Base-by-base conservation (phyloP, 2,797 vertebrate species). In the Ispidina picta region DNA sequence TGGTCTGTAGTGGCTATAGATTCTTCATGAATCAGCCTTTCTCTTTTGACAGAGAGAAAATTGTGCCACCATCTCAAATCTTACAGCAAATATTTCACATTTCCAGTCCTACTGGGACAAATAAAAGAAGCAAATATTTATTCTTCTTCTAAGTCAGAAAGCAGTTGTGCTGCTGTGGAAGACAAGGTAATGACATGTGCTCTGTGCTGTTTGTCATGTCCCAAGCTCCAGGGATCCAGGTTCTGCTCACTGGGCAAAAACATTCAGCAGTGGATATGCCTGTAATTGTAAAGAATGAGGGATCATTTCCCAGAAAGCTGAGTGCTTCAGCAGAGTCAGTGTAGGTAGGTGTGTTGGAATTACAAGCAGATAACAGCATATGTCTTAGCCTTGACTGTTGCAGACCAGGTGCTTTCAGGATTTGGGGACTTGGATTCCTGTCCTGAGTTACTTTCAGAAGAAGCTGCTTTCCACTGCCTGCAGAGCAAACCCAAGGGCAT, bases 21-120 rank as follows among this genome's bases (percentile, higher is more conserved):
- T 94, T 91, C 95, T 93, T 93, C 90, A 95, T 82, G 48, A 72
- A 64, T 82, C 73, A 66, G 35, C 72, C 81, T 83, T 94, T 91
- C 76, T 43, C 35, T 93, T 86, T 48, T 70, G 81, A 82, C 37
- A 73, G 72, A 81, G 77, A 63, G 59, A 62, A 92, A 91, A 91
- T 89, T 62, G 58, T 87, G 65, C 85, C 62, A 39, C 75, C 65
- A 35, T 77, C 12, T 9, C 84, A 80, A 75, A 63, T 85, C 74
- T 86, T 71, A 55, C 1, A 21, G 83, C 70, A 84, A 90, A 78
- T 65, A 93, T 86, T 96, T 91, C 87, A 60, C 56, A 59, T 76
- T 94, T 64, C 62, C n/a, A 63, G 65, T 31, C 65, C 86, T 86
- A 33, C 55, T 78, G 91, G 72, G 83, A 81, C 54, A 76, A 92